A percentile compares a stretch with the other conserved stretches of the same genome.
Evolutionary conservation across 37 sponge, comb jelly and placozoan species (phyloP).

Genomic region (Theonella swinhoei): DNA sequence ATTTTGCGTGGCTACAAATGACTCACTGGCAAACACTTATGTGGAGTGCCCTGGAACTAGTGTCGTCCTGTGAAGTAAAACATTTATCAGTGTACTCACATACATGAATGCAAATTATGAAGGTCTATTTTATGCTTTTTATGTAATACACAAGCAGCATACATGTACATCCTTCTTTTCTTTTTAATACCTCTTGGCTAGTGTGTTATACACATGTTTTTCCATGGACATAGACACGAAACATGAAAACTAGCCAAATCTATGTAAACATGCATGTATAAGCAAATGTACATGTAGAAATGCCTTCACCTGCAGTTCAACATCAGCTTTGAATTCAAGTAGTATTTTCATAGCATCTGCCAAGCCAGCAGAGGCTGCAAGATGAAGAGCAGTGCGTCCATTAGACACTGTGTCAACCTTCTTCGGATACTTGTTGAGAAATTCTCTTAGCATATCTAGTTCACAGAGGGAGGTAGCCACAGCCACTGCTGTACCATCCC

Average conservation of each 20-base stretch:
- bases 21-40: slow-evolving; percentile 26
- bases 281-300: too few relatives aligned
- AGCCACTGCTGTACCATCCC: not conserved
- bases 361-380: slow-evolving; percentile 50
- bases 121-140: too few relatives aligned
- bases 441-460: not conserved
- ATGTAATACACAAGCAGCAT: too few relatives aligned
- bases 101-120: too few relatives aligned
- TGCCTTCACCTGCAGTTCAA: slow-evolving; percentile 76
- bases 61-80: slow-evolving; percentile 29
- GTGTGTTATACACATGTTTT: too few relatives aligned
- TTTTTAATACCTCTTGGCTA: too few relatives aligned
- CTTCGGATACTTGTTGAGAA: not conserved
- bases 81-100: too few relatives aligned
- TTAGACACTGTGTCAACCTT: slow-evolving; percentile 59
- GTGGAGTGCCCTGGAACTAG: slow-evolving; percentile 45
- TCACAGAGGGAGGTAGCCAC: not conserved
- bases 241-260: too few relatives aligned
- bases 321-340: slow-evolving; percentile 54
- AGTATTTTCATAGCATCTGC: slow-evolving; percentile 41
- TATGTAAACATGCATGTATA: too few relatives aligned
- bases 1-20: too few relatives aligned
- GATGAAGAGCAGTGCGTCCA: slow-evolving; percentile 71
- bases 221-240: too few relatives aligned
- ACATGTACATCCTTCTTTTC: too few relatives aligned